Conservation (phyloP, 2,113 vertebrate species). For the Erinaceus europaeus region DNA sequence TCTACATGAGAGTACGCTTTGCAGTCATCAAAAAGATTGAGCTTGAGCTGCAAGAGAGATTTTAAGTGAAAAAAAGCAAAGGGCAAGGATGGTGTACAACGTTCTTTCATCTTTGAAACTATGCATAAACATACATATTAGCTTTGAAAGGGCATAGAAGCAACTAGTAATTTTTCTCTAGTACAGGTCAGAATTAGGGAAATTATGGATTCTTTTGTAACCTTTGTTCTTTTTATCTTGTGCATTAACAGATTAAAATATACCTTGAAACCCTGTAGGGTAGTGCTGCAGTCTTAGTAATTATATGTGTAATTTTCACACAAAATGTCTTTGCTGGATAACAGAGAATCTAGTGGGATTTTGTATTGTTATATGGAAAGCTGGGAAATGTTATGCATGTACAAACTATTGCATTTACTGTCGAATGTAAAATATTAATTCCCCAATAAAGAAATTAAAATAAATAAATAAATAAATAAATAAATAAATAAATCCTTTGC, state of each 20-base stretch:
- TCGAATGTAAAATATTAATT: too few relatives aligned
- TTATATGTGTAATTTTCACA: neutral
- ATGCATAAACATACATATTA: neutral
- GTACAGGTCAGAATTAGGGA: neutral
- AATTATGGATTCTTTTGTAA: neutral
- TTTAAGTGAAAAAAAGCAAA: neutral
- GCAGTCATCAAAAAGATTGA: neutral
- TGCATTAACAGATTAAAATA: too few relatives aligned
- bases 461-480: too few relatives aligned
- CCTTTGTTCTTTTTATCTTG: neutral
- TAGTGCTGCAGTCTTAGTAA: neutral
- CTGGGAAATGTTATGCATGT: too few relatives aligned
- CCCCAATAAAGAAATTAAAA: too few relatives aligned
- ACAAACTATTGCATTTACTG: too few relatives aligned
- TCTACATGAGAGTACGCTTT: neutral
- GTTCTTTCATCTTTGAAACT: neutral
- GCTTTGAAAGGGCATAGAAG: neutral
- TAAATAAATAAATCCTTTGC: too few relatives aligned
- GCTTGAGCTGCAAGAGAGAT: neutral
- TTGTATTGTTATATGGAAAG: too few relatives aligned
- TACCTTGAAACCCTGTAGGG: slow-evolving; percentile 20
- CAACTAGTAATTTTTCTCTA: slow-evolving; percentile 9
- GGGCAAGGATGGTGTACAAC: neutral
- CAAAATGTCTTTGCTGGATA: neutral
- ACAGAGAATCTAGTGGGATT: too few relatives aligned